These are phyloP conservation scores for Oppia nitens DNA, from an alignment of 1,140 invertebrate species.

Conservation along the genomic window DNA sequence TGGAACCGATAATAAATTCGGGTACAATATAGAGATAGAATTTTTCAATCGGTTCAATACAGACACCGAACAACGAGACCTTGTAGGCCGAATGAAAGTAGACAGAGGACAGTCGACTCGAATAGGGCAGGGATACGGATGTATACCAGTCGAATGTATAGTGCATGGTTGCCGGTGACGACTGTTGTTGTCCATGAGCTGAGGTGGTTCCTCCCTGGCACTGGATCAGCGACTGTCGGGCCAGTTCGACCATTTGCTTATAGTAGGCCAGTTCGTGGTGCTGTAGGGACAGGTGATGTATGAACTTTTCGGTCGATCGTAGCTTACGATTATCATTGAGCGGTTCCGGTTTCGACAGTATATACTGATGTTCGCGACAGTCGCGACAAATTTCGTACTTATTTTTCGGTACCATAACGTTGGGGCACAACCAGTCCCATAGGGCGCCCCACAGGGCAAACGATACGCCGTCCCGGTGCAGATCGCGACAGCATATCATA, in stretches of 20 bases:
- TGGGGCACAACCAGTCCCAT: conserved; percentile 3
- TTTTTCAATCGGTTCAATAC: conserved; percentile 5
- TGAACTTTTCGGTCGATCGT: neutral
- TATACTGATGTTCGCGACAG: conserved; percentile 6
- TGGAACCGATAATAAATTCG: neutral
- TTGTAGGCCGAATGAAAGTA: conserved; percentile 5
- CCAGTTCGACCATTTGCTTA: neutral
- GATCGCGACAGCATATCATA: neutral
- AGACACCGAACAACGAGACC: conserved; percentile 7
- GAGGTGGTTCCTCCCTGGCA: neutral
- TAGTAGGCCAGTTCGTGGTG: neutral
- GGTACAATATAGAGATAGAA: conserved; percentile 9
- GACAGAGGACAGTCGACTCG: neutral
- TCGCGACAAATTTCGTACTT: neutral
- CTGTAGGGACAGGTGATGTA: neutral
- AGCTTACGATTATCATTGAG: neutral
- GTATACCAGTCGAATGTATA: conserved; percentile 9
- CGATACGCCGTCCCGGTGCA: neutral
- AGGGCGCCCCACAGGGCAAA: conserved; percentile 11
- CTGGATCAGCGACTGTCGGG: neutral
- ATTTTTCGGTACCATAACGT: conserved; percentile 3
- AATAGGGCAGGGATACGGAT: neutral
- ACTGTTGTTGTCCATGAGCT: neutral
- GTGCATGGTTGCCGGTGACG: neutral
- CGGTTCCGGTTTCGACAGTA: neutral